phyloP scores from a whole-genome alignment of 2,888 invertebrate genomes.

The Plemyria rubiginata region DNA sequence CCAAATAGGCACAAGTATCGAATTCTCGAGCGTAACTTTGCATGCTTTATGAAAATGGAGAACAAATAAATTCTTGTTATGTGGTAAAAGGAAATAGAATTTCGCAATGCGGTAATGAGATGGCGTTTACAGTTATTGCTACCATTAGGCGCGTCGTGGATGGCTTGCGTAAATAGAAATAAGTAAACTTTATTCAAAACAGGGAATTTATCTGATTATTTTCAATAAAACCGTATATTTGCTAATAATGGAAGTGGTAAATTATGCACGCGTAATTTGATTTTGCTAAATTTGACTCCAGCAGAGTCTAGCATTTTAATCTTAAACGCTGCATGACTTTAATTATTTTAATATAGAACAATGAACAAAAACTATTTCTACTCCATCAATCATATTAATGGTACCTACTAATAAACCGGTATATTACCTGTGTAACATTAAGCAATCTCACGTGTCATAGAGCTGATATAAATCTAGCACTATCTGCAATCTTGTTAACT shows the following conservation, averaged over 20 bases:
- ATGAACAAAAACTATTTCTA: conserved; percentile 39
- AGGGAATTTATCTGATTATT: conserved; percentile 39
- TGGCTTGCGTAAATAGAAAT: conserved; percentile 57
- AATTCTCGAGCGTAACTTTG: conserved; percentile 57
- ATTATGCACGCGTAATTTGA: background rate
- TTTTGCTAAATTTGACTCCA: conserved; percentile 7
- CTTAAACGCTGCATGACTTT: background rate
- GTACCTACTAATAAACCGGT: conserved; percentile 47
- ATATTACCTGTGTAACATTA: conserved; percentile 51
- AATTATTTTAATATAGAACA: conserved; percentile 33
- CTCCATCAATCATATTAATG: conserved; percentile 33
- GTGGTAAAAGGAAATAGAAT: conserved; percentile 69
- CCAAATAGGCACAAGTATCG: conserved; percentile 60
- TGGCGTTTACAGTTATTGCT: conserved; percentile 66
- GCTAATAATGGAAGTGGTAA: conserved; percentile 3
- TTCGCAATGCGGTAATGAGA: conserved; percentile 70
- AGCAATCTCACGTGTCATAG: conserved; percentile 55
- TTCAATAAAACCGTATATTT: conserved; percentile 34
- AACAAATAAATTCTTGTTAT: conserved; percentile 77
- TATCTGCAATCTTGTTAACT: conserved; percentile 63
- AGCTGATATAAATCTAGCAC: conserved; percentile 61
- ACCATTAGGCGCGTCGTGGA: conserved; percentile 60
- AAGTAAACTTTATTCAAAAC: conserved; percentile 44
- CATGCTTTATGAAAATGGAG: conserved; percentile 73
- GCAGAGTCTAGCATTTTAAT: background rate